phyloP scores from a whole-genome alignment of 2,888 invertebrate species.

The Maniola hyperantus region DNA sequence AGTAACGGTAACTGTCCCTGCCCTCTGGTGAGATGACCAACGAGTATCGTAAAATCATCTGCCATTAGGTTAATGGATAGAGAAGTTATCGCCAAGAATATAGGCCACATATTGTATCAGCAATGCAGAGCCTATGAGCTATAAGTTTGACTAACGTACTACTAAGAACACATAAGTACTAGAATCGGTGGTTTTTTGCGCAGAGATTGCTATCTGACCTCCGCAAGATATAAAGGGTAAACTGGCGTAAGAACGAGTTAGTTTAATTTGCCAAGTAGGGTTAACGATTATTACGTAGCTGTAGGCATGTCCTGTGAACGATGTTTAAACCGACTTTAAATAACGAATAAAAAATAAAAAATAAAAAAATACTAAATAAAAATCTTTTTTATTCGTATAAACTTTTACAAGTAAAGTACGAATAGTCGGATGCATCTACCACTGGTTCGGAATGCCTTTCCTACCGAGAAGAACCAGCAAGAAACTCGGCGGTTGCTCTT shows the following conservation, averaged over 20 bases:
- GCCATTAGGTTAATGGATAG: background rate
- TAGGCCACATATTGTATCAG: background rate
- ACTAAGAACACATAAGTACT: background rate
- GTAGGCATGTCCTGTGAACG: background rate
- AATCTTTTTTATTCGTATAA: no score
- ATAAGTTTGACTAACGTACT: background rate
- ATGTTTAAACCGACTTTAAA: no score
- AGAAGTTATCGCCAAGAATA: slow-evolving; percentile 1
- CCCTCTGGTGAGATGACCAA: no score
- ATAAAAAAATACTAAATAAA: no score
- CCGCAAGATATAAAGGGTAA: slow-evolving; percentile 7
- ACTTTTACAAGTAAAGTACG: no score
- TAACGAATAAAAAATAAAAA: no score
- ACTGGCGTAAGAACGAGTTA: background rate
- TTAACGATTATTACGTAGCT: background rate
- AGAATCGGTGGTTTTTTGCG: slow-evolving; percentile 3
- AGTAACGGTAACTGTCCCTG: no score
- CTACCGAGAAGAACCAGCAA: no score
- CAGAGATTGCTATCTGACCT: slow-evolving; percentile 7
- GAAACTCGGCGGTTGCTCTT: no score
- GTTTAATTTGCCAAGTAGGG: background rate
- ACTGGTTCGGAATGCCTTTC: no score
- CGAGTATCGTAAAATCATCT: background rate
- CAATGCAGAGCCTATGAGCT: background rate
- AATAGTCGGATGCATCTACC: no score